These are phyloP conservation scores for Chiloscyllium plagiosum DNA, from an alignment of 2,113 vertebrate species.

Conservation along the genomic window DNA sequence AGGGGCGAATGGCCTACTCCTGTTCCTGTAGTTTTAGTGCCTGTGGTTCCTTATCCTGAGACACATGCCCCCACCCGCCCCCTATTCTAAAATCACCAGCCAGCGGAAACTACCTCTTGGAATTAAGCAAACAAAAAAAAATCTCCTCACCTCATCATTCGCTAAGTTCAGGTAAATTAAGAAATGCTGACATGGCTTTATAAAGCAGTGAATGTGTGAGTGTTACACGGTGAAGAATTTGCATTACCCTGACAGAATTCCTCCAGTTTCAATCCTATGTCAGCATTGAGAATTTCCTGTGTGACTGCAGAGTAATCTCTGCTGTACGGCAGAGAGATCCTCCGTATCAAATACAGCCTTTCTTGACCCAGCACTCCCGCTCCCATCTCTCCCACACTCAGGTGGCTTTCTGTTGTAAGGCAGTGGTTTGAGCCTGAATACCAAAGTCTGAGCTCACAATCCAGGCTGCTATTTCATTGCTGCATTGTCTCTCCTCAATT, in stretches of 20 bases:
- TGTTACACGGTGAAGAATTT: neutral
- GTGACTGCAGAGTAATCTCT: neutral
- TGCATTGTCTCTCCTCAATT: neutral
- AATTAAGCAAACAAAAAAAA: too few relatives aligned
- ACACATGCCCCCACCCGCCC: too few relatives aligned
- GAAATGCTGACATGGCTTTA: too few relatives aligned
- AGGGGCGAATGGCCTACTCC: too few relatives aligned
- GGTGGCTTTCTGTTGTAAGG: neutral
- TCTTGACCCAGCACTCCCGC: neutral
- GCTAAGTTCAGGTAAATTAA: too few relatives aligned
- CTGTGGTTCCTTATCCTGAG: too few relatives aligned
- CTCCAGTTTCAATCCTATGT: neutral
- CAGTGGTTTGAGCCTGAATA: neutral
- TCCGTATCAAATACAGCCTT: neutral
- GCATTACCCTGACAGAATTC: neutral
- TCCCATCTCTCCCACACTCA: neutral
- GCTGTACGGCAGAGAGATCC: neutral
- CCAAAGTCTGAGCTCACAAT: neutral
- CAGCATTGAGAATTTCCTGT: neutral
- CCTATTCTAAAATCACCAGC: too few relatives aligned
- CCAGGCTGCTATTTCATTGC: neutral
- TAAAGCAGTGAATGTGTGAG: too few relatives aligned
- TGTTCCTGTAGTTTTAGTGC: too few relatives aligned
- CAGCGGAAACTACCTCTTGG: too few relatives aligned
- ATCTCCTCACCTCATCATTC: too few relatives aligned